These are phyloP conservation scores for Schrankia costaestrigalis DNA, from an alignment of 2,888 invertebrate genomes.

Conservation along the genomic window DNA sequence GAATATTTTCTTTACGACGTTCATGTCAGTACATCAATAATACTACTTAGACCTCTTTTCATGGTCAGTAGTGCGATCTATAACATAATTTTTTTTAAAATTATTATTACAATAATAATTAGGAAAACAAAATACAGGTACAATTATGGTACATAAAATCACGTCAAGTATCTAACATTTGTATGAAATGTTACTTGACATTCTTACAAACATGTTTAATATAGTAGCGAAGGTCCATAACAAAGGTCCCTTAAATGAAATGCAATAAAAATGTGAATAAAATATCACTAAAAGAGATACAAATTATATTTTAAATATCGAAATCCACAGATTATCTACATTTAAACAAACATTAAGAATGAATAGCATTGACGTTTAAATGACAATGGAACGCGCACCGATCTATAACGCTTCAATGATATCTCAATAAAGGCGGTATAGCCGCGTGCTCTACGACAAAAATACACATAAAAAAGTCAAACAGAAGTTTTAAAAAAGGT, in stretches of 20 bases:
- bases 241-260: slow-evolving; percentile 2
- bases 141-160: no score
- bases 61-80: no score
- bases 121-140: no score
- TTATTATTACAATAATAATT: no score
- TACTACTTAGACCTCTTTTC: no score
- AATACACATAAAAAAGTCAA: slow-evolving; percentile 68
- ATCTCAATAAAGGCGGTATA: slow-evolving; percentile 56
- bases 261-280: slow-evolving; percentile 10
- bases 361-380: slow-evolving; percentile 60
- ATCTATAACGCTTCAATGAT: slow-evolving; percentile 63
- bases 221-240: no score
- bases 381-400: slow-evolving; percentile 59
- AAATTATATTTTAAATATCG: slow-evolving; percentile 32
- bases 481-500: slow-evolving; percentile 73
- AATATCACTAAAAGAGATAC: slow-evolving; percentile 19
- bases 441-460: slow-evolving; percentile 72
- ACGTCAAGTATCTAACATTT: no score
- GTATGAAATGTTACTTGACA: no score
- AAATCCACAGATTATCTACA: slow-evolving; percentile 53
- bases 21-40: no score
- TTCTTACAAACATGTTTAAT: no score
- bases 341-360: slow-evolving; percentile 73
- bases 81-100: no score
- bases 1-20: no score